Evolutionary conservation across 2,888 invertebrate species (phyloP).

Genomic region (Ormyrus rosae): DNA sequence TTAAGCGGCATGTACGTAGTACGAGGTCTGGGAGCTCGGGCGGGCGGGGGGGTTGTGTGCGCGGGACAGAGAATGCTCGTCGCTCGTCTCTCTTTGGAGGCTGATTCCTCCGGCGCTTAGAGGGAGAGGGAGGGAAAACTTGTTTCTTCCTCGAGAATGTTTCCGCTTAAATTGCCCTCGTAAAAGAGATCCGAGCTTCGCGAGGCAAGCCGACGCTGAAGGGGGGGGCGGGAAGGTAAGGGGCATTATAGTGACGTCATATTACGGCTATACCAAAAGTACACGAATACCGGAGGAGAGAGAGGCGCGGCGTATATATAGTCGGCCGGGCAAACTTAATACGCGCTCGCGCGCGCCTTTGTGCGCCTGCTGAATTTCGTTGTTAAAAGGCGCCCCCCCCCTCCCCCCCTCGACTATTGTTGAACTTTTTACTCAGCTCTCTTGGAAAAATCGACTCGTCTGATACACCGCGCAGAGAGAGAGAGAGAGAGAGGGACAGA

Average conservation of each 20-base stretch:
- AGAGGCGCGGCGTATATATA: too few relatives aligned
- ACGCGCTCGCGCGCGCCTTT: constrained; percentile 23
- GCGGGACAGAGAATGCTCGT: background rate
- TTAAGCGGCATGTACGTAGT: constrained; percentile 32
- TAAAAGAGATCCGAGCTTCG: constrained; percentile 41
- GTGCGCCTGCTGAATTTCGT: constrained; percentile 29
- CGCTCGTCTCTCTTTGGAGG: constrained; percentile 13
- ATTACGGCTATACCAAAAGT: constrained; percentile 1
- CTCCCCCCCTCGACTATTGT: background rate
- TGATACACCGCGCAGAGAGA: too few relatives aligned
- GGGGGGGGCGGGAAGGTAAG: background rate
- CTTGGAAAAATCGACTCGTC: too few relatives aligned
- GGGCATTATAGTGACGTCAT: constrained; percentile 24
- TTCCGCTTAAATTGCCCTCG: constrained; percentile 51
- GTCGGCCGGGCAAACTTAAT: constrained; percentile 34
- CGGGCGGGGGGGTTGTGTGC: background rate
- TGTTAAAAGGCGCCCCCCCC: background rate
- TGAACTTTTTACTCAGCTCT: background rate
- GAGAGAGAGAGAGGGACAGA: too few relatives aligned
- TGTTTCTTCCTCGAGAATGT: constrained; percentile 44
- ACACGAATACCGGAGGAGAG: background rate
- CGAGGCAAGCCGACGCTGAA: background rate
- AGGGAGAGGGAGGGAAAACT: constrained; percentile 1
- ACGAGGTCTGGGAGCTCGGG: background rate
- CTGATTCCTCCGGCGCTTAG: constrained; percentile 13